phyloP scores from a whole-genome alignment of 2,888 invertebrate species.

The Stegana nigrithorax region DNA sequence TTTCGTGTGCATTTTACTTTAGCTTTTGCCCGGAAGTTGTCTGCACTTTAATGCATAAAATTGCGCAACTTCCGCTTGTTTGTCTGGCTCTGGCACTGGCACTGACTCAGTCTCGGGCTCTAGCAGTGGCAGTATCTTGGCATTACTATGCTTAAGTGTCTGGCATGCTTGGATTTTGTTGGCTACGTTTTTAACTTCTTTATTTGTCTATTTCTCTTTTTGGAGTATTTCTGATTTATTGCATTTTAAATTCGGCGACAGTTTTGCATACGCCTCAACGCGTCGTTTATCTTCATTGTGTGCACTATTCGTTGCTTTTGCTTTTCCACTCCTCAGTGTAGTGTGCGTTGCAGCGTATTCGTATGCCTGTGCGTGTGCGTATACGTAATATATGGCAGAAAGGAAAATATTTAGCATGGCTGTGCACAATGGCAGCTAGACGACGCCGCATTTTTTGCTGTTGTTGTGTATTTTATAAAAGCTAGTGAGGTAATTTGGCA shows the following conservation, averaged over 20 bases:
- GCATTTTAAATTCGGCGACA: constrained; percentile 60
- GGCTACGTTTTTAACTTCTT: neutral
- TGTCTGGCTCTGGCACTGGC: neutral
- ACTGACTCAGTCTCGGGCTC: neutral
- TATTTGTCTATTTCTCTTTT: neutral
- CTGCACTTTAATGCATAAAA: constrained; percentile 15
- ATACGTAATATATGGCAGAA: neutral
- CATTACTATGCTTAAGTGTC: too few relatives aligned
- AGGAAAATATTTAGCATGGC: too few relatives aligned
- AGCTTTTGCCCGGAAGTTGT: constrained; percentile 14
- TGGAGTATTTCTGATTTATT: constrained; percentile 45
- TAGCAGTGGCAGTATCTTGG: too few relatives aligned
- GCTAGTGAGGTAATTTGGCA: too few relatives aligned
- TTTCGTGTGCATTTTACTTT: neutral
- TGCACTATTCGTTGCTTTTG: too few relatives aligned
- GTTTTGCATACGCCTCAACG: constrained; percentile 46
- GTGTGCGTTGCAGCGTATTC: too few relatives aligned
- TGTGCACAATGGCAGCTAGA: too few relatives aligned
- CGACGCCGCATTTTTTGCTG: too few relatives aligned
- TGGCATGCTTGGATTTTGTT: too few relatives aligned
- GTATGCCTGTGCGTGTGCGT: too few relatives aligned
- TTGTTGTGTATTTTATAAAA: too few relatives aligned
- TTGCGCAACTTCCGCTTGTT: constrained; percentile 8
- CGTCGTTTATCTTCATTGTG: constrained; percentile 61
- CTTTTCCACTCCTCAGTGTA: neutral